Evolutionary conservation across 2,113 vertebrate genomes (phyloP).

Genomic region (Thermophis baileyi): DNA sequence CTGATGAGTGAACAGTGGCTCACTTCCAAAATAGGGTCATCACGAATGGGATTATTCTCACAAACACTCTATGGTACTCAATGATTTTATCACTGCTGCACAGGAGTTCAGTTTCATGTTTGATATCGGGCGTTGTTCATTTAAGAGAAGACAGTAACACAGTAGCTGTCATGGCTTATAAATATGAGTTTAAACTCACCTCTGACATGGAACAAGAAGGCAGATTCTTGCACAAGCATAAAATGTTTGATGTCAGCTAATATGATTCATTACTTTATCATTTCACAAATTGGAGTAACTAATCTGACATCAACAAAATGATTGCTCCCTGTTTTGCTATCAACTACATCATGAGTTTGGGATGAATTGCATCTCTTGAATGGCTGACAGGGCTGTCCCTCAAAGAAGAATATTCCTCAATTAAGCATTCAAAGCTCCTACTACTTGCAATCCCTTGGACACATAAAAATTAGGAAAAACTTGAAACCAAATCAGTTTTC

Average conservation of each 20-base stretch:
- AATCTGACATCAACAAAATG: not conserved
- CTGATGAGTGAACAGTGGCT: not conserved
- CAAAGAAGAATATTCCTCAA: too few species aligned
- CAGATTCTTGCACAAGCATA: not conserved
- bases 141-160: not conserved
- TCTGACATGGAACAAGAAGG: not conserved
- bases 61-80: not conserved
- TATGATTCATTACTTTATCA: constrained; percentile 22
- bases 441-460: not conserved
- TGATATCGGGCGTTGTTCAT: not conserved
- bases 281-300: not conserved
- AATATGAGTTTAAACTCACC: not conserved
- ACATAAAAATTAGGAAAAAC: not conserved
- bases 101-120: not conserved
- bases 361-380: not conserved
- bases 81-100: not conserved
- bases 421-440: too few species aligned
- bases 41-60: not conserved
- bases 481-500: not conserved
- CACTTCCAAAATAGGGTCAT: not conserved
- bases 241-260: not conserved
- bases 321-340: not conserved
- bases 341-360: not conserved
- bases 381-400: not conserved
- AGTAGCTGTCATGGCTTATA: not conserved